phyloP scores from a whole-genome alignment of 2,888 invertebrate species.

The Ichneumoninae sp. region DNA sequence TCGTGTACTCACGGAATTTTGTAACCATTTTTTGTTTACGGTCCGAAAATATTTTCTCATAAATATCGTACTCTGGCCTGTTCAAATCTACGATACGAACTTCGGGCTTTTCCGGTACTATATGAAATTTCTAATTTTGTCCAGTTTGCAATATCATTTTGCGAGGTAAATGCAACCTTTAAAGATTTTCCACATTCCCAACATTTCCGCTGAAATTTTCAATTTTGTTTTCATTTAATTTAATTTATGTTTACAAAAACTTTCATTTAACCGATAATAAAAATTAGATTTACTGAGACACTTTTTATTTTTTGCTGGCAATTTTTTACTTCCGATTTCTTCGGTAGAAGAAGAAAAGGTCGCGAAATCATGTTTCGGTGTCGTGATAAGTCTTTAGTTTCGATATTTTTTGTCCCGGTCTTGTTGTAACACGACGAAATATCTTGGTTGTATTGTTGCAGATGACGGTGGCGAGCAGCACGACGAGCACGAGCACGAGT shows the following conservation, averaged over 20 bases:
- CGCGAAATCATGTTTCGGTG: conserved; percentile 23
- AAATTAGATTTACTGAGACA: not conserved
- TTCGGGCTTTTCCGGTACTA: not conserved
- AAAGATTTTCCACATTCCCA: not conserved
- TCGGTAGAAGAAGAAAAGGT: not conserved
- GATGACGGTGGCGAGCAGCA: conserved; percentile 77
- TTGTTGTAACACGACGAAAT: conserved; percentile 26
- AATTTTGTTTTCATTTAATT: too few relatives aligned
- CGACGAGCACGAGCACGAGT: conserved; percentile 70
- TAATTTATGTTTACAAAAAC: not conserved
- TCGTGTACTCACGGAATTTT: not conserved
- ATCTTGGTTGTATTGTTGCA: conserved; percentile 64
- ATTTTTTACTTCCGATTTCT: not conserved
- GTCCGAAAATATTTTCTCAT: not conserved
- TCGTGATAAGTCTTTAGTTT: conserved; percentile 40
- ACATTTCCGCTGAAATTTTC: not conserved
- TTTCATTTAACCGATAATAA: not conserved
- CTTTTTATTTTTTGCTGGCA: not conserved
- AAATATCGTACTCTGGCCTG: not conserved
- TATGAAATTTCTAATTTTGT: not conserved
- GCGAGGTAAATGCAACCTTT: not conserved
- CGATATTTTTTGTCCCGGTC: not conserved
- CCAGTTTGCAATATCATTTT: not conserved
- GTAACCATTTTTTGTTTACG: conserved; percentile 1
- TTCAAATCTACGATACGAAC: not conserved